These are phyloP conservation scores for Ptychobarbus kaznakovi DNA, from an alignment of 2,797 vertebrate species.

Conservation along the genomic window DNA sequence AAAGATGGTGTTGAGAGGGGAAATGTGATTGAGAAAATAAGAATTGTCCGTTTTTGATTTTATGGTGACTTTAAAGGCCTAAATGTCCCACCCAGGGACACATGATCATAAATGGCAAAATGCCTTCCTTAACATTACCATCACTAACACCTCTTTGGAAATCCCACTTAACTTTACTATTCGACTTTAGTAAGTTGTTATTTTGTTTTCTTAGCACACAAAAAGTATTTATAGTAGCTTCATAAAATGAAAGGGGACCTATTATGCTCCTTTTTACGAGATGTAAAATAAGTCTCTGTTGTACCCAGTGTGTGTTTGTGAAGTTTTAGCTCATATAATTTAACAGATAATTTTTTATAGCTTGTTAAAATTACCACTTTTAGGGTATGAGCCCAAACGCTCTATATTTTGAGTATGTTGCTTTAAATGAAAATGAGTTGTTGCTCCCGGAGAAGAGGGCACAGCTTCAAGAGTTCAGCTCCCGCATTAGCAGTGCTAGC, in stretches of 20 bases:
- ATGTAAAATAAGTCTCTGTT: no score
- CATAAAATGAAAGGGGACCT: not conserved
- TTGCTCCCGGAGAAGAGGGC: no score
- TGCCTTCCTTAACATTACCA: not conserved
- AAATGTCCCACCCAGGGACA: not conserved
- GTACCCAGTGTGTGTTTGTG: no score
- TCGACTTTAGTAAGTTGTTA: not conserved
- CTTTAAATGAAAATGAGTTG: no score
- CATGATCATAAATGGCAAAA: not conserved
- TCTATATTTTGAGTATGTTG: no score
- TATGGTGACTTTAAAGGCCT: slow-evolving; percentile 7
- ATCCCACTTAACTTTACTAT: not conserved
- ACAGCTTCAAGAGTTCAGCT: no score
- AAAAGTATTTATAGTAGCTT: not conserved
- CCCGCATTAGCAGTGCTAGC: no score
- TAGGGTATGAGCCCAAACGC: no score
- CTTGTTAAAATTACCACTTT: no score
- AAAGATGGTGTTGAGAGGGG: not conserved
- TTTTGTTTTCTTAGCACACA: not conserved
- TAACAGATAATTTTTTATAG: no score
- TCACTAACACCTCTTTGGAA: not conserved
- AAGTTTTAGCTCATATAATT: no score
- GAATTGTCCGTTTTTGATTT: not conserved
- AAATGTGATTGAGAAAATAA: not conserved
- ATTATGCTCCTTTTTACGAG: no score